Conservation (phyloP, 1,140 invertebrate species). For the Polypedilum vanderplanki region DNA sequence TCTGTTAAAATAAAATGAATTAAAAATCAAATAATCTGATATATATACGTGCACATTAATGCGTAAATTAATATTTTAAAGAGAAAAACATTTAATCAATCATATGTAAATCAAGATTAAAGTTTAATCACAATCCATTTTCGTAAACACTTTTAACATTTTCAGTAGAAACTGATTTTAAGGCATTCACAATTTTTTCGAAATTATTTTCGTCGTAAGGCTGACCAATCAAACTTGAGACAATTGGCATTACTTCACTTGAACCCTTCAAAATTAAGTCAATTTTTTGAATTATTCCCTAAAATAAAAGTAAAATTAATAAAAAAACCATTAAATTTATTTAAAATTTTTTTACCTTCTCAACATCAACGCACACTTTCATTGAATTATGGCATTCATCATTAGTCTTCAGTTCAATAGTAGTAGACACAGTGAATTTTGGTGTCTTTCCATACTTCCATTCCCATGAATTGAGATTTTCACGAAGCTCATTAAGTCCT, state of each 20-base stretch:
- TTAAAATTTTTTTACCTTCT: slow-evolving; percentile 34
- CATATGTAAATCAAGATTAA: slow-evolving; percentile 31
- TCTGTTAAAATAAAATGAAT: background rate
- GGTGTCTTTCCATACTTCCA: slow-evolving; percentile 87
- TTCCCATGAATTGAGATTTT: slow-evolving; percentile 69
- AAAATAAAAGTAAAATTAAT: slow-evolving; percentile 19
- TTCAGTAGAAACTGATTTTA: slow-evolving; percentile 39
- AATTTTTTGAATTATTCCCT: slow-evolving; percentile 41
- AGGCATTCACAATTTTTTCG: slow-evolving; percentile 38
- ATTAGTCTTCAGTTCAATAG: slow-evolving; percentile 38
- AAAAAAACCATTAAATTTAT: background rate
- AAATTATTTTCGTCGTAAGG: slow-evolving; percentile 41
- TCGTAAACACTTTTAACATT: slow-evolving; percentile 38
- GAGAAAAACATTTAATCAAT: background rate
- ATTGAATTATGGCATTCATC: slow-evolving; percentile 36
- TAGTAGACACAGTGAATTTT: slow-evolving; percentile 60
- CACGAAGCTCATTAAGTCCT: slow-evolving; percentile 58
- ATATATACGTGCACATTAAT: background rate
- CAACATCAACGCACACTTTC: slow-evolving; percentile 39
- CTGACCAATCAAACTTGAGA: slow-evolving; percentile 38
- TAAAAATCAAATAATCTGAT: background rate
- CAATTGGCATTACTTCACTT: slow-evolving; percentile 40
- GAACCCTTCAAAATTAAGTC: slow-evolving; percentile 36
- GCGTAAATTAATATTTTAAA: background rate
- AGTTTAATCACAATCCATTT: slow-evolving; percentile 35